A percentile compares a stretch with the other conserved stretches of the same genome.
Conservation (phyloP, 2,888 invertebrate species). For the Sesia apiformis region DNA sequence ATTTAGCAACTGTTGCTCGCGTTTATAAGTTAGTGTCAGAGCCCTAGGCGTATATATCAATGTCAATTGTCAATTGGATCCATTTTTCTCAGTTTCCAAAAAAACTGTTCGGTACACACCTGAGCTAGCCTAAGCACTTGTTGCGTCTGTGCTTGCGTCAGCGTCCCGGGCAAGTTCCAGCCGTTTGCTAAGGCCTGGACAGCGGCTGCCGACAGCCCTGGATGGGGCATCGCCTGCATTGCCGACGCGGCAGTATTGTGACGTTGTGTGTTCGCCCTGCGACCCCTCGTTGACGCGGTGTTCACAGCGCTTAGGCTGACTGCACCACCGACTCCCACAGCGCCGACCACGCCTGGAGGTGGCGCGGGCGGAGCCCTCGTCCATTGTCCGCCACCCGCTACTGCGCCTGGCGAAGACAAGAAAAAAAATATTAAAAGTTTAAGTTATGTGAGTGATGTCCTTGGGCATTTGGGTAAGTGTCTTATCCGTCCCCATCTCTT, state of each 20-base stretch:
- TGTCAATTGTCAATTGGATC: too few species aligned
- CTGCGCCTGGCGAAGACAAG: constrained; percentile 30
- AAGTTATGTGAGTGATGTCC: too few species aligned
- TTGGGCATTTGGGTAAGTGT: too few species aligned
- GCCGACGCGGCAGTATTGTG: constrained; percentile 38
- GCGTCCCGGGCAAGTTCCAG: constrained; percentile 46
- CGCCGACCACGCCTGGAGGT: constrained; percentile 60
- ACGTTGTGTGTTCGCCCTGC: constrained; percentile 39
- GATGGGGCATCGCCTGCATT: constrained; percentile 57
- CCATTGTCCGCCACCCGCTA: constrained; percentile 80
- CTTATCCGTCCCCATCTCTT: too few species aligned
- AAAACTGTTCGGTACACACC: constrained; percentile 21
- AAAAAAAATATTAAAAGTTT: too few species aligned
- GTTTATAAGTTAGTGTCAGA: too few species aligned
- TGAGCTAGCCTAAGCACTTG: constrained; percentile 67
- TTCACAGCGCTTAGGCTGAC: constrained; percentile 14
- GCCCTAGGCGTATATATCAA: too few species aligned
- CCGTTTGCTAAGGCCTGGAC: constrained; percentile 62
- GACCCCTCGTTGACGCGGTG: constrained; percentile 43
- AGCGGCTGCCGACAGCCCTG: constrained; percentile 50
- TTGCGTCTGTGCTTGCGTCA: constrained; percentile 66
- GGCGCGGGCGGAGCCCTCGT: constrained; percentile 85
- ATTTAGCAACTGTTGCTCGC: too few species aligned
- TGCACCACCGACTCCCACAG: constrained; percentile 27
- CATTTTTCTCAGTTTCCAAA: neutral